Conservation (phyloP, 2,888 invertebrate genomes). For the Tenthredo livida region DNA sequence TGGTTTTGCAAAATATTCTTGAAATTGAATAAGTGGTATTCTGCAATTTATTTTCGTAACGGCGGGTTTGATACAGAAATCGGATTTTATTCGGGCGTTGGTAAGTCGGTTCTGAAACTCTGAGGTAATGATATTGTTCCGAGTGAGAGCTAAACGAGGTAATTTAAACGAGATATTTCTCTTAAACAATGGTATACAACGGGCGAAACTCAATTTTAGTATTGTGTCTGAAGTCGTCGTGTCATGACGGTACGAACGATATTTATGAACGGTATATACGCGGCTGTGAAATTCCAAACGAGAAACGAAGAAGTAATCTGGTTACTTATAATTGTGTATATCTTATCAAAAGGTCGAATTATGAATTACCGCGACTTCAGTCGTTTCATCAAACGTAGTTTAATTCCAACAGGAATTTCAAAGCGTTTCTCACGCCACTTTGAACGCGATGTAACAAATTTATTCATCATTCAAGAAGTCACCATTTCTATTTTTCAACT, state of each 20-base stretch:
- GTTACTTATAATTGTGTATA: slow-evolving; percentile 31
- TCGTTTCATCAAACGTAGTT: slow-evolving; percentile 2
- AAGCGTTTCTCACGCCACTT: not conserved
- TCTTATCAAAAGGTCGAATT: slow-evolving; percentile 19
- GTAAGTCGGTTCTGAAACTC: slow-evolving; percentile 18
- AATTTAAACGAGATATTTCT: slow-evolving; percentile 52
- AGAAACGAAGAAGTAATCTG: slow-evolving; percentile 24
- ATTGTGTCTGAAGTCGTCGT: slow-evolving; percentile 18
- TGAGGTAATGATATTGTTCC: slow-evolving; percentile 42
- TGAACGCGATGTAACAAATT: not conserved
- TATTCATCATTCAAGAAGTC: not conserved
- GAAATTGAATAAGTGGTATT: not conserved
- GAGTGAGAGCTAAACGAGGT: slow-evolving; percentile 37
- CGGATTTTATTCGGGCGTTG: not conserved
- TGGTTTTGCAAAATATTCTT: not conserved
- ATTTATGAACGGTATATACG: too few relatives aligned
- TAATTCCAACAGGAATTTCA: not conserved
- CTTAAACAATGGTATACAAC: slow-evolving; percentile 39
- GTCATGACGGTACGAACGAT: not conserved
- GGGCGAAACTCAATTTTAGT: slow-evolving; percentile 47
- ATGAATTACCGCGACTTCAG: slow-evolving; percentile 12
- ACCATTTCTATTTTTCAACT: not conserved
- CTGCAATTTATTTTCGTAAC: not conserved
- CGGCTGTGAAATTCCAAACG: slow-evolving; percentile 5
- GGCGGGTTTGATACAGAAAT: not conserved